A percentile compares a stretch with the other conserved stretches of the same genome.
phyloP scores from a whole-genome alignment of 2,113 vertebrate species.

The Buteo buteo region DNA sequence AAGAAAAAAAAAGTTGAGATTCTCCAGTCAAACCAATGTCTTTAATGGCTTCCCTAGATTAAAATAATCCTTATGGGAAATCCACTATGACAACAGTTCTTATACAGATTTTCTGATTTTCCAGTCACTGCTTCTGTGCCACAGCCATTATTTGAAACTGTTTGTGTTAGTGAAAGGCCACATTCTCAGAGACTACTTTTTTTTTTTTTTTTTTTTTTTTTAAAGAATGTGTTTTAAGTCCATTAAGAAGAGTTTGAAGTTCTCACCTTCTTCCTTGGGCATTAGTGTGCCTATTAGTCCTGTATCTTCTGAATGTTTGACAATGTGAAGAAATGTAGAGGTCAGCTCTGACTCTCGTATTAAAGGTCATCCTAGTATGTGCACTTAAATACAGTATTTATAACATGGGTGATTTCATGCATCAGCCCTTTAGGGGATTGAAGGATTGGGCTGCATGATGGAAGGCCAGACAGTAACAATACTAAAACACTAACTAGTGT shows the following conservation, averaged over 20 bases:
- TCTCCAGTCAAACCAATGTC: slow-evolving; percentile 40
- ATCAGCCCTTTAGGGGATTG: not conserved
- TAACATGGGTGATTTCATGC: not conserved
- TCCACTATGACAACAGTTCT: slow-evolving; percentile 69
- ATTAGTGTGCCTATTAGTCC: slow-evolving; percentile 2
- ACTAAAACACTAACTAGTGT: not conserved
- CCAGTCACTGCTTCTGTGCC: slow-evolving; percentile 62
- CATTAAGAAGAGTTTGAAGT: slow-evolving; percentile 39
- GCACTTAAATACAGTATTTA: not conserved
- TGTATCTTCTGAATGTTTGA: slow-evolving; percentile 28
- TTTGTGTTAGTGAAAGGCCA: slow-evolving; percentile 55
- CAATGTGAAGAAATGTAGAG: not conserved
- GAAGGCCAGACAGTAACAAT: not conserved
- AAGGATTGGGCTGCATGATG: not conserved
- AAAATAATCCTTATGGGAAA: slow-evolving; percentile 74
- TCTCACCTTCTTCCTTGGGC: slow-evolving; percentile 35
- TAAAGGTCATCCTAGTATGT: not conserved
- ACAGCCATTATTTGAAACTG: slow-evolving; percentile 58
- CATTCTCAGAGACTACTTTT: not conserved
- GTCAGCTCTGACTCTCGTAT: not conserved
- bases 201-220: not conserved
- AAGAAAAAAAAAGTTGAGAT: slow-evolving; percentile 3
- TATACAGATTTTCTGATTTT: slow-evolving; percentile 67
- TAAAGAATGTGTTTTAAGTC: slow-evolving; percentile 27
- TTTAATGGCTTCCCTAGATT: slow-evolving; percentile 72